Conservation (phyloP, 2,888 invertebrate genomes). For the Stegophylla sp. region DNA sequence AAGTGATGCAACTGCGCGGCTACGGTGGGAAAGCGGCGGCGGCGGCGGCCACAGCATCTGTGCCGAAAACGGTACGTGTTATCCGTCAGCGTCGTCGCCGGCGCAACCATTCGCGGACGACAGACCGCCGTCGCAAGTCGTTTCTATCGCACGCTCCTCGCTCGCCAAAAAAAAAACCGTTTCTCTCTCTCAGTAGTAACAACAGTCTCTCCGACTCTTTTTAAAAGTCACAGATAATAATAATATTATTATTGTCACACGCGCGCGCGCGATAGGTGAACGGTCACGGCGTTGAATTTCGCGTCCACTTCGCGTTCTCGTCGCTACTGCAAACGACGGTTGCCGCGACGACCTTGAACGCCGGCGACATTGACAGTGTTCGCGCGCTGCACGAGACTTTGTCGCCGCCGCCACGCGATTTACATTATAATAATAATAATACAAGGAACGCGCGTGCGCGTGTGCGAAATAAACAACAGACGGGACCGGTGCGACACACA, state of each 20-base stretch:
- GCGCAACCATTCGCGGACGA: neutral
- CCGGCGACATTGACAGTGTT: constrained; percentile 42
- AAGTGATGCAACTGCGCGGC: neutral
- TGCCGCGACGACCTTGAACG: neutral
- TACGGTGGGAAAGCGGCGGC: constrained; percentile 2
- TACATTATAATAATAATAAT: neutral
- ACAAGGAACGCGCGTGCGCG: neutral
- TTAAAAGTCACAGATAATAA: too few species aligned
- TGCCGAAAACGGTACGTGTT: constrained; percentile 41
- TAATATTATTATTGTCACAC: neutral
- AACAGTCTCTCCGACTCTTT: too few species aligned
- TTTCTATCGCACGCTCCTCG: neutral
- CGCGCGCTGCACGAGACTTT: neutral
- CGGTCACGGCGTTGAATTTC: too few species aligned
- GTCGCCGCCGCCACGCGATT: neutral
- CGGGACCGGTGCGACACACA: too few species aligned
- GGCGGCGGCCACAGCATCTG: too few species aligned
- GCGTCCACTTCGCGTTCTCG: too few species aligned
- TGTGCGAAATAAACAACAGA: too few species aligned
- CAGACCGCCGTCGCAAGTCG: neutral
- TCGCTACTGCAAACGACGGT: too few species aligned
- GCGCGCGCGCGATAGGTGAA: too few species aligned
- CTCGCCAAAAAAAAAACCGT: neutral
- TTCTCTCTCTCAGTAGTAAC: neutral
- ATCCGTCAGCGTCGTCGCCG: neutral